phyloP scores from a whole-genome alignment of 2,797 vertebrate genomes.

The Sebastiscus albofasciatus region DNA sequence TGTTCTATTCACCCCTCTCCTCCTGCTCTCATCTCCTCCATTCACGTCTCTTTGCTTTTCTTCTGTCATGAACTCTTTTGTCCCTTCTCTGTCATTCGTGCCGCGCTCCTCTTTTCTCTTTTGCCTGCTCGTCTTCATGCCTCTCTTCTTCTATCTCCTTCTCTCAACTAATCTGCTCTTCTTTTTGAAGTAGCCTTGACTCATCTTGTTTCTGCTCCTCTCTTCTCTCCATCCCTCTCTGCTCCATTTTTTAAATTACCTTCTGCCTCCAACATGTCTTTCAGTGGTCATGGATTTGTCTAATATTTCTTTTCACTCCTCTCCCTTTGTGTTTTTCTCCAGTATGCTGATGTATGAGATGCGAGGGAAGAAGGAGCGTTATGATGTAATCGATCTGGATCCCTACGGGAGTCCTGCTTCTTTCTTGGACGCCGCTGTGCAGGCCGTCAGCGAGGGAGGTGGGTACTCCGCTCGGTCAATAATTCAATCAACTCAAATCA shows the following conservation, averaged over 20 bases:
- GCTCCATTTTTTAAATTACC: neutral
- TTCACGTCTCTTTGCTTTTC: neutral
- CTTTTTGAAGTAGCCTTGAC: neutral
- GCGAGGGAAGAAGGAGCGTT: slow-evolving; percentile 81
- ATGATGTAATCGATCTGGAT: slow-evolving; percentile 93
- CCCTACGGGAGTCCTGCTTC: slow-evolving; percentile 91
- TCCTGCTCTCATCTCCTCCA: neutral
- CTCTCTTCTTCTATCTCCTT: neutral
- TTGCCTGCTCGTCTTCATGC: neutral
- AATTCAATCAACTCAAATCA: neutral
- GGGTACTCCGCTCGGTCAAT: slow-evolving; percentile 10
- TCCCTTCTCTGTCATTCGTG: neutral
- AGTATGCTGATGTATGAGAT: slow-evolving; percentile 93
- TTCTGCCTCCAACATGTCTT: neutral
- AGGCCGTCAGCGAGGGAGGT: slow-evolving; percentile 93
- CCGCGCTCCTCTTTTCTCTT: neutral
- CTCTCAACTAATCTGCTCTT: neutral
- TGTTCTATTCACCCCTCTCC: neutral
- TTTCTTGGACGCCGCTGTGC: slow-evolving; percentile 92
- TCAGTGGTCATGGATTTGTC: neutral
- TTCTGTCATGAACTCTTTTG: neutral
- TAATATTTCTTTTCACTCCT: neutral
- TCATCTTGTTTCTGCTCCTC: neutral
- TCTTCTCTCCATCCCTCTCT: neutral
- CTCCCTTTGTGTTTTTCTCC: neutral